phyloP scores from a whole-genome alignment of 2,113 vertebrate species.

The Forbesichthys papilliferus region DNA sequence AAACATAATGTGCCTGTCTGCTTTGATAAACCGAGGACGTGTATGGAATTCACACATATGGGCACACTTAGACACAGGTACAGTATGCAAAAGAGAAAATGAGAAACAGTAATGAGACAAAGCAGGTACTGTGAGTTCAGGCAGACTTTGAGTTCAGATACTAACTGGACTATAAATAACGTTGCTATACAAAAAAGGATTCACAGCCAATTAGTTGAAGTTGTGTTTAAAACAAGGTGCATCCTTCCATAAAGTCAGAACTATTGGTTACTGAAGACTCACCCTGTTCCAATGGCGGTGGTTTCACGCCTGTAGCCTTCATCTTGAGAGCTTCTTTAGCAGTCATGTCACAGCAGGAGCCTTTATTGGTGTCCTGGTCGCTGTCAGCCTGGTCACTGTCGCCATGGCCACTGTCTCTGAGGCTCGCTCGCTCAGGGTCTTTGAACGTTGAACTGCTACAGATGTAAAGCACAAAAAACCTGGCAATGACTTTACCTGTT shows the following conservation, averaged over 20 bases:
- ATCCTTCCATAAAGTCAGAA: neutral
- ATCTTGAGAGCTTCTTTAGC: constrained; percentile 98
- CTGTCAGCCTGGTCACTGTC: constrained; percentile 99
- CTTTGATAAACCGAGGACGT: constrained; percentile 74
- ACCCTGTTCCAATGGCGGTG: constrained; percentile 95
- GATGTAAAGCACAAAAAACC: constrained; percentile 1
- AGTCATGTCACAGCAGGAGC: constrained; percentile 99
- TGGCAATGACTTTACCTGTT: neutral
- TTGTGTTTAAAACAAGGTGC: neutral
- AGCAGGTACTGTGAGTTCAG: no score
- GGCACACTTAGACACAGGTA: constrained; percentile 1
- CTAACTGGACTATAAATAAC: no score
- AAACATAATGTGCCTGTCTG: constrained; percentile 81
- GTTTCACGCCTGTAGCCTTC: constrained; percentile 93
- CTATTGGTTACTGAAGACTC: constrained; percentile 63
- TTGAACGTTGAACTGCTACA: constrained; percentile 97
- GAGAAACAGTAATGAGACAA: neutral
- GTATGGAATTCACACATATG: constrained; percentile 55
- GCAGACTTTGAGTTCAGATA: no score
- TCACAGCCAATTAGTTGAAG: neutral
- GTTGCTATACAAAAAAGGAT: neutral
- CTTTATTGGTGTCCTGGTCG: constrained; percentile 99
- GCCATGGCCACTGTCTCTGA: constrained; percentile 98
- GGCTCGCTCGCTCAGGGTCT: constrained; percentile 97
- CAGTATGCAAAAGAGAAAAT: constrained; percentile 1